phyloP scores from a whole-genome alignment of 1,140 invertebrate genomes.

The Metaphire vulgaris region DNA sequence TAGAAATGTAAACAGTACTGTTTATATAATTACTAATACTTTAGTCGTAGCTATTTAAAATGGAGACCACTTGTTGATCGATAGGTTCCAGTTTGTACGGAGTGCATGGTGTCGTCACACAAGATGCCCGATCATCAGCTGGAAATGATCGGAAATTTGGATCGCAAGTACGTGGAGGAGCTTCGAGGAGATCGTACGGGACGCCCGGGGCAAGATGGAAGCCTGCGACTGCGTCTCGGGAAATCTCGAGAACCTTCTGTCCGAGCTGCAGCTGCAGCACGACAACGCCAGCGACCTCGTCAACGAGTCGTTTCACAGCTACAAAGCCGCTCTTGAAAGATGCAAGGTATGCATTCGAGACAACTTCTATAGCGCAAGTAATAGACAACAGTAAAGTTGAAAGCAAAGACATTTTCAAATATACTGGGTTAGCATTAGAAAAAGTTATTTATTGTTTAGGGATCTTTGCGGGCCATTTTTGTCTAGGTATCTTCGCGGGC shows the following conservation, averaged over 20 bases:
- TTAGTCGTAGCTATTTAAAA: background rate
- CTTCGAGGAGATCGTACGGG: conserved; percentile 63
- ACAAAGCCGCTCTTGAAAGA: conserved; percentile 72
- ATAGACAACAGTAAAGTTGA: background rate
- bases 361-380: background rate
- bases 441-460: background rate
- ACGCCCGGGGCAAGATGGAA: conserved; percentile 63
- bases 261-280: conserved; percentile 74
- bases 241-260: conserved; percentile 68
- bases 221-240: conserved; percentile 68
- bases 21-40: background rate
- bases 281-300: conserved; percentile 78
- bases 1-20: background rate
- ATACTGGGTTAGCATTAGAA: background rate
- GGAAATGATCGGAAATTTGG: conserved; percentile 67
- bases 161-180: conserved; percentile 67
- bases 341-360: conserved; percentile 52
- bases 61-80: background rate
- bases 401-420: background rate
- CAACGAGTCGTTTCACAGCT: conserved; percentile 70
- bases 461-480: background rate
- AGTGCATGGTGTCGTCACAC: conserved; percentile 71
- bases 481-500: background rate
- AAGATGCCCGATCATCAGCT: conserved; percentile 71
- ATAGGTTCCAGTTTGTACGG: conserved; percentile 64